Base-by-base conservation (phyloP, 2,113 vertebrate genomes). In the Pelobates fuscus region DNA sequence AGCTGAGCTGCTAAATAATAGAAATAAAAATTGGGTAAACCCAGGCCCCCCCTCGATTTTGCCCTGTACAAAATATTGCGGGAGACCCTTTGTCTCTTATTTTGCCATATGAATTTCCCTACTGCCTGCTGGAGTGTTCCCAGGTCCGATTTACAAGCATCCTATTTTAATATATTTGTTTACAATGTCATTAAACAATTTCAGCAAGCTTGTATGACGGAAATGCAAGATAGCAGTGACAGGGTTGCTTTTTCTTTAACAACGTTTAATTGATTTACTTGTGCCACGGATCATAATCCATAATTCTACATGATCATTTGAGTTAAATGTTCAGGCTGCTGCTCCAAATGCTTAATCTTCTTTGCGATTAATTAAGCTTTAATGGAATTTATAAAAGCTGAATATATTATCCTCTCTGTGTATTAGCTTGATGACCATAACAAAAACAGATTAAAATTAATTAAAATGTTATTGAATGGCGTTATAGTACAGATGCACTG, bases 361-460 rank as follows among this genome's bases (percentile, higher is more conserved):
- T 73, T 55, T 64, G 7, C 59, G 15, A 72, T 73, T 64, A 37
- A 73, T 73, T 63, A 65, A 73, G 37, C 29, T 37, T 32, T 73
- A 73, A 73, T 73, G 60, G 60, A 73, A 73, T 73, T 73, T 54
- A 29, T 41, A 46, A 46, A 32, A 66, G 63, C 37, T 46, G 27
- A 46, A 26, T 43, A 64, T 64, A 61, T 46, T 60, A 26, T 64
- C 60, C 44, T 64, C 70, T 30, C 52, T 23, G 12, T 64, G 44
- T 25, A 23, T 52, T 54, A 64, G 26, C 46, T 24, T 5, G 27
- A 15, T 37, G 23, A 30, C 21, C 15, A n/a, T 17, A 54, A 73
- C 26, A 18, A 11, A 52, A 73, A 73, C 60, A 73, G 70, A 73
- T 73, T 64, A 64, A 64, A 73, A 73, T 64, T 55, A 64, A 73